phyloP scores from a whole-genome alignment of 2,797 vertebrate species.

The Valencia hispanica region DNA sequence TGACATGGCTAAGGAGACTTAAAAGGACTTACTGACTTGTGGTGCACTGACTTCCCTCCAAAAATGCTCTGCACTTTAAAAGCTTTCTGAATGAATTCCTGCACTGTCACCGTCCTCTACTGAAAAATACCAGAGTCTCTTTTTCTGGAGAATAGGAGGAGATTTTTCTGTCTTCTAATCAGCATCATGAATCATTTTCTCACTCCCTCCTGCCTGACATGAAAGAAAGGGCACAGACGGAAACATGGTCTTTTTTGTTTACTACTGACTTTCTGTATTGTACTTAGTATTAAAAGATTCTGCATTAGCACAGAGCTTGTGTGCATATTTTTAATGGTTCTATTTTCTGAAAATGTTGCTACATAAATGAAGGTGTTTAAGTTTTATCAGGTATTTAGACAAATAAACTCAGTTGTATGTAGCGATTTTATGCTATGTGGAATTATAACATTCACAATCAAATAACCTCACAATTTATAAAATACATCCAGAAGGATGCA shows the following conservation, averaged over 20 bases:
- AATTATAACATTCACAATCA: background rate
- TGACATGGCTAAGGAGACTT: constrained; percentile 53
- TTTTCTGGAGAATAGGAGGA: constrained; percentile 61
- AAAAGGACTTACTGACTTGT: constrained; percentile 36
- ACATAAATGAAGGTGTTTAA: background rate
- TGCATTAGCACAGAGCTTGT: constrained; percentile 56
- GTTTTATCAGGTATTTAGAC: background rate
- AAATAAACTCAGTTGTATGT: background rate
- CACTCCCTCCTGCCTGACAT: constrained; percentile 50
- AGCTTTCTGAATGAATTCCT: constrained; percentile 52
- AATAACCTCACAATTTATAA: background rate
- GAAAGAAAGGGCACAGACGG: constrained; percentile 46
- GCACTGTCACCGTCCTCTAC: constrained; percentile 50
- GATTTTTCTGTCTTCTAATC: constrained; percentile 66
- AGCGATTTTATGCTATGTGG: background rate
- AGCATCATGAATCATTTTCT: constrained; percentile 39
- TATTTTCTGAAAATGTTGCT: constrained; percentile 2
- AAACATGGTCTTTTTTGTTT: constrained; percentile 58
- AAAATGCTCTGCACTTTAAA: constrained; percentile 67
- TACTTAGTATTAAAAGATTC: constrained; percentile 78
- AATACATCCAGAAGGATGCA: background rate
- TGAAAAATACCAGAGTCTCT: constrained; percentile 57
- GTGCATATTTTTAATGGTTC: constrained; percentile 11
- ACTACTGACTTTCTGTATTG: constrained; percentile 75
- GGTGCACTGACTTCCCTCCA: constrained; percentile 44